phyloP scores from a whole-genome alignment of 2,888 invertebrate species.

The Noctuana brunneofusca region DNA sequence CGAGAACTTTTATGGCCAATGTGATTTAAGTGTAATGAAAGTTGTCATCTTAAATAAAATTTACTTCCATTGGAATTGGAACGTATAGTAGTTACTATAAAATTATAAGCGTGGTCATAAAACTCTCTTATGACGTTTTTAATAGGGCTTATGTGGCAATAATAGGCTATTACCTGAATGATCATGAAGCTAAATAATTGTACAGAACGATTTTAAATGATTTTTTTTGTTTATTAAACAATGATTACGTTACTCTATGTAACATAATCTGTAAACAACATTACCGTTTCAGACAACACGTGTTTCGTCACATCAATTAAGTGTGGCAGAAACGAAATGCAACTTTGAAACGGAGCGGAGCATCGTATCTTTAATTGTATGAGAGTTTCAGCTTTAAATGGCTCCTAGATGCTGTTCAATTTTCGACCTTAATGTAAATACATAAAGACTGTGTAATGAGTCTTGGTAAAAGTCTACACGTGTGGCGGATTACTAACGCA shows the following conservation, averaged over 20 bases:
- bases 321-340: slow-evolving; percentile 31
- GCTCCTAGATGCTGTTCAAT: not conserved
- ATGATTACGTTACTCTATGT: too few relatives aligned
- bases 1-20: not conserved
- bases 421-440: slow-evolving; percentile 4
- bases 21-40: not conserved
- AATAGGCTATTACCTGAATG: too few relatives aligned
- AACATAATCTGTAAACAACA: slow-evolving; percentile 3
- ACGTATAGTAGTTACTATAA: not conserved
- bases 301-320: slow-evolving; percentile 40
- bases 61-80: not conserved
- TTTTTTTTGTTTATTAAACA: too few relatives aligned
- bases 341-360: slow-evolving; percentile 9
- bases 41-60: slow-evolving; percentile 1
- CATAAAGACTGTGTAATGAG: not conserved
- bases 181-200: too few relatives aligned
- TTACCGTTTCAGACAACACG: slow-evolving; percentile 20
- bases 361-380: not conserved
- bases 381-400: not conserved
- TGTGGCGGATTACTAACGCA: slow-evolving; percentile 40
- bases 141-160: too few relatives aligned
- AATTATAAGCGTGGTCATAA: not conserved
- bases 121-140: not conserved
- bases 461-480: slow-evolving; percentile 21
- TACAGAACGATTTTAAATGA: too few relatives aligned